phyloP scores from a whole-genome alignment of 2,113 vertebrate genomes.

The Rhynchopsitta pachyrhyncha region DNA sequence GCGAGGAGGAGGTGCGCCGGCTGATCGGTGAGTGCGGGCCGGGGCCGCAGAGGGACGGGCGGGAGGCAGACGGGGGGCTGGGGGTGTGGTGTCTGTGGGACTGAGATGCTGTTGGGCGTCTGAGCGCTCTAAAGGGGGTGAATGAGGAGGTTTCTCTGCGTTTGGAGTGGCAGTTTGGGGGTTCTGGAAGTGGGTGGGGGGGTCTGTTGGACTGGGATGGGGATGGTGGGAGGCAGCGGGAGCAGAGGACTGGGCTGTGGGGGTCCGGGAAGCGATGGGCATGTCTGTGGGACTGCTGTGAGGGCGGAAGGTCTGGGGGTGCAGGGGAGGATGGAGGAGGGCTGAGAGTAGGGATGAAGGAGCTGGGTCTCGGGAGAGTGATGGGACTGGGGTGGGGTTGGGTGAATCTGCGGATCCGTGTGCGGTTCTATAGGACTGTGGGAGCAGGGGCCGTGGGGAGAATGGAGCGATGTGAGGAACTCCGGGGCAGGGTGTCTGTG shows the following conservation, averaged over 20 bases:
- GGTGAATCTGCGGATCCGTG: too few relatives aligned
- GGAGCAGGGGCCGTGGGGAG: rapidly evolving
- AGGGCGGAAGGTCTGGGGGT: neutral
- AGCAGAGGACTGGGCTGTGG: neutral
- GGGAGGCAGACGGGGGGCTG: neutral
- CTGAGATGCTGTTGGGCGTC: neutral
- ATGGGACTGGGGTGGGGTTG: rapidly evolving
- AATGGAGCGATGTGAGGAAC: too few relatives aligned
- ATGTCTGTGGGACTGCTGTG: neutral
- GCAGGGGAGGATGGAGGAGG: neutral
- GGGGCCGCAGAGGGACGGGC: neutral
- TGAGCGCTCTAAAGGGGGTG: too few relatives aligned
- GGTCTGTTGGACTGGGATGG: neutral
- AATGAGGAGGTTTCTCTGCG: too few relatives aligned
- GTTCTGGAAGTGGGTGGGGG: too few relatives aligned
- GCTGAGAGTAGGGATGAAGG: rapidly evolving
- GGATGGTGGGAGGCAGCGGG: neutral
- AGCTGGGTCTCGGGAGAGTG: neutral
- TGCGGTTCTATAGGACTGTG: neutral
- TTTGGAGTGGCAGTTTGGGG: neutral
- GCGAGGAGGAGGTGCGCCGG: conserved; percentile 78
- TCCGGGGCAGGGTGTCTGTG: rapidly evolving
- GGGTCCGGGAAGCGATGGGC: neutral
- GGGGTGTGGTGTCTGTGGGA: neutral
- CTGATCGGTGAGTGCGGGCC: conserved; percentile 72